These are phyloP conservation scores for Ophioderma brevispina DNA, from an alignment of 35 echinoderm and acorn worm genomes.

Conservation along the genomic window DNA sequence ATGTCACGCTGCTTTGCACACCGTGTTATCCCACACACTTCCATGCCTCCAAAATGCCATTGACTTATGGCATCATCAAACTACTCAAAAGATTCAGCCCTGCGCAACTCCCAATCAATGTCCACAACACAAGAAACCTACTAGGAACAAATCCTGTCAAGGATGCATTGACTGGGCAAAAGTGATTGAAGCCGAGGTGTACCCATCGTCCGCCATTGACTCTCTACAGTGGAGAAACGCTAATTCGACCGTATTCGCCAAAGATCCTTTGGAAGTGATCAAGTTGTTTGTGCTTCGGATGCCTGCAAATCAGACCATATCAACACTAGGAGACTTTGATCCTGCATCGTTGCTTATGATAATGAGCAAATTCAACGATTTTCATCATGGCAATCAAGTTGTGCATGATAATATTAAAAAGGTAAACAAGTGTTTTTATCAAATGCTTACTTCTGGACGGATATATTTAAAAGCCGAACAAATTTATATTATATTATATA, in stretches of 20 bases:
- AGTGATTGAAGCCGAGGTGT: not conserved
- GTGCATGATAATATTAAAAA: not conserved
- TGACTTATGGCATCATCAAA: not conserved
- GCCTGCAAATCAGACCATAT: not conserved
- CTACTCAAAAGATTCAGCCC: not conserved
- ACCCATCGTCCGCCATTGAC: not conserved
- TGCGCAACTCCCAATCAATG: not conserved
- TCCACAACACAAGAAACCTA: not conserved
- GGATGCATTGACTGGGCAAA: not conserved
- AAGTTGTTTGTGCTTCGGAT: not conserved
- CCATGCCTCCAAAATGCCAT: not conserved
- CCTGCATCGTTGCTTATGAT: not conserved
- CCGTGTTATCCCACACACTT: not conserved
- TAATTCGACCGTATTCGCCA: not conserved
- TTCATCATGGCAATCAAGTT: not conserved
- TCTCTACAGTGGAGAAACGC: not conserved
- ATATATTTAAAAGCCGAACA: too few relatives aligned
- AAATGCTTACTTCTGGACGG: too few relatives aligned
- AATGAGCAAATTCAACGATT: not conserved
- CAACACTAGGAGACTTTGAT: not conserved
- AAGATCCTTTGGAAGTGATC: constrained; percentile 3
- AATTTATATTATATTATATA: too few relatives aligned
- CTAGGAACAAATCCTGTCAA: not conserved
- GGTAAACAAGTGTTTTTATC: too few relatives aligned
- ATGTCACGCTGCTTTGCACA: not conserved